Base-by-base conservation (phyloP, 2,113 vertebrate genomes). In the Carassius auratus region DNA sequence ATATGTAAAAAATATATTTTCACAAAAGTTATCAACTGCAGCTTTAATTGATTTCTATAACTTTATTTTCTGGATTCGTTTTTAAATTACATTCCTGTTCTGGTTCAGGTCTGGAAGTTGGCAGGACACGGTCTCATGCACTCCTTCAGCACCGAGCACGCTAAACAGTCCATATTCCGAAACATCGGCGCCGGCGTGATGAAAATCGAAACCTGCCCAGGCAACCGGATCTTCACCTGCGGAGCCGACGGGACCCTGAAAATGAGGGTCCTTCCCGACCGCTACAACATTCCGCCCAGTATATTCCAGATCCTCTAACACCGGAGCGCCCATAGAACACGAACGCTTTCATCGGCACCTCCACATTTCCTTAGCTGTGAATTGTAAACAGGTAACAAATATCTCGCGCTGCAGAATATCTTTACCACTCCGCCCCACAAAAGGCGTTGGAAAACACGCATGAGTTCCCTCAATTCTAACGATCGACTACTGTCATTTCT, bases 121-220 rank as follows among this genome's bases (percentile, higher is more conserved):
- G 94, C 96, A 0, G 96, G 96, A 90, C 97, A 97, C 19, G 95
- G 96, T 13, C 94, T 99, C 82, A 97, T 98, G 93, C 97, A 99
- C 92, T 97, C 98, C 0, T 99, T 99, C 86, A 98, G 97, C 94
- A 96, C 90, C 0, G 98, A 99, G 83, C 98, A 99, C 2, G 96
- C 98, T 81, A 99, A 99, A 90, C 98, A 99, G 93, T 99, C 98
- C 85, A 97, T 99, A 92, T 99, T 99, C 94, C 95, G 98, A 84
- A 99, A 99, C 91, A 96, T 99, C 6, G 98, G 98, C 26, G 96
- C 97, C 5, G 98, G 98, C 0, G 97, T 99, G 87, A 98, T 96
- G 94, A 95, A 99, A 93, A 96, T 99, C 69, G 97, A 99, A 91
- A 97, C 96, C 3, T 92, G 93, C 59, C 96, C 96, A 8, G 94